Conservation (phyloP, 2,888 invertebrate species). For the Meganola albula region DNA sequence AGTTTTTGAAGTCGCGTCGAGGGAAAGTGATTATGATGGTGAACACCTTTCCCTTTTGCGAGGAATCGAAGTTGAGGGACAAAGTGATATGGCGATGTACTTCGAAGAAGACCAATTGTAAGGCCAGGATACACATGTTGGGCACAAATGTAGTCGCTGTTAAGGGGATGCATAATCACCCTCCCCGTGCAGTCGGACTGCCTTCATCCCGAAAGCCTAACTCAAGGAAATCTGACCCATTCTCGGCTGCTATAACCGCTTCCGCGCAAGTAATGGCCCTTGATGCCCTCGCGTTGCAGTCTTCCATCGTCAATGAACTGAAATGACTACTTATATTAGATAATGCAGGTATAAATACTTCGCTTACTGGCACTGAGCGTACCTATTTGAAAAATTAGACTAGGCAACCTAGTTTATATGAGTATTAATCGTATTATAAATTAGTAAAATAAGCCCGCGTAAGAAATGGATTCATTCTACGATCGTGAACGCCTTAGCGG, state of each 20-base stretch:
- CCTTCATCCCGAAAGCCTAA: slow-evolving; percentile 36
- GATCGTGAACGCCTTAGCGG: no score
- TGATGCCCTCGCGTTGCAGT: slow-evolving; percentile 26
- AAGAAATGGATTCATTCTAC: no score
- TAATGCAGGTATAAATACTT: no score
- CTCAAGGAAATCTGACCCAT: slow-evolving; percentile 34
- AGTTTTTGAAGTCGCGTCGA: slow-evolving; percentile 71
- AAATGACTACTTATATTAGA: slow-evolving; percentile 23
- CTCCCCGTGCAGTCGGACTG: slow-evolving; percentile 54
- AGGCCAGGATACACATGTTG: slow-evolving; percentile 71
- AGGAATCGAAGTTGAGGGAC: slow-evolving; percentile 71
- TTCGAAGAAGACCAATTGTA: slow-evolving; percentile 74
- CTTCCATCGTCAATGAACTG: slow-evolving; percentile 22
- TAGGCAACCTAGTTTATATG: no score
- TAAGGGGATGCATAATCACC: slow-evolving; percentile 74
- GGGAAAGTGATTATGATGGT: slow-evolving; percentile 76
- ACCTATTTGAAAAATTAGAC: no score
- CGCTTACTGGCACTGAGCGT: no score
- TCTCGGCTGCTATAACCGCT: slow-evolving; percentile 10
- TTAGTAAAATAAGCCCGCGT: no score
- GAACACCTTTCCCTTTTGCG: slow-evolving; percentile 74
- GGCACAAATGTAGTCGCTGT: slow-evolving; percentile 69
- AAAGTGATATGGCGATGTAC: slow-evolving; percentile 76
- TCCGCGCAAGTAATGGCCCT: slow-evolving; percentile 20
- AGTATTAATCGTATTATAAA: no score